A percentile compares a stretch with the other conserved stretches of the same genome.
Evolutionary conservation across 1,140 invertebrate genomes (phyloP).

Genomic region (Rhagoletis pomonella): DNA sequence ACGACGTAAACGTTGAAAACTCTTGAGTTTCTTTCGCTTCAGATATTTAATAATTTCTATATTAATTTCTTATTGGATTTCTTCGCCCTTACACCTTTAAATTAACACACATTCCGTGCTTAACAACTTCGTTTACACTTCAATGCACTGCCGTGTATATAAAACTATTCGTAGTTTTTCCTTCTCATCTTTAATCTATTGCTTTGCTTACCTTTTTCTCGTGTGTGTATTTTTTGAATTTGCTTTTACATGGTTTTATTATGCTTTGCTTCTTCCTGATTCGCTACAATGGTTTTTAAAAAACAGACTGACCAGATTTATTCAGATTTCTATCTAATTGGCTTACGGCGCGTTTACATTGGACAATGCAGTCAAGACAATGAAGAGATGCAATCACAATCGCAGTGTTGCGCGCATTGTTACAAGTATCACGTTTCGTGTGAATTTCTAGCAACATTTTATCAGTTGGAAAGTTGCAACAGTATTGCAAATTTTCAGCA

Average conservation of each 20-base stretch:
- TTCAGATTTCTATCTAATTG: too few species aligned
- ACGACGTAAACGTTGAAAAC: neutral
- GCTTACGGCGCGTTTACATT: too few species aligned
- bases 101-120: slow-evolving; percentile 1
- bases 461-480: too few species aligned
- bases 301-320: too few species aligned
- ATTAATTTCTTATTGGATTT: neutral
- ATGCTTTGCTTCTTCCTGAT: neutral
- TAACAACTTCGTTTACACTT: slow-evolving; percentile 17
- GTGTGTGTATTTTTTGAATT: neutral
- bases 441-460: too few species aligned
- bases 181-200: slow-evolving; percentile 17
- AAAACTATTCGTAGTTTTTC: slow-evolving; percentile 36
- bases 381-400: too few species aligned
- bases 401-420: too few species aligned
- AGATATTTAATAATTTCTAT: neutral
- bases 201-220: slow-evolving; percentile 15
- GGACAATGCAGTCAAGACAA: too few species aligned
- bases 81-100: neutral
- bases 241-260: neutral
- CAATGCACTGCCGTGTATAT: slow-evolving; percentile 1
- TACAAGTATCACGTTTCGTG: too few species aligned
- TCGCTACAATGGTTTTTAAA: too few species aligned
- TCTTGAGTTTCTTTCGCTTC: neutral
- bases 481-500: too few species aligned